Percentiles rank a stretch among this genome's conserved stretches.
Conservation (phyloP, 2,113 vertebrate species). For the Pelvicachromis taeniatus region DNA sequence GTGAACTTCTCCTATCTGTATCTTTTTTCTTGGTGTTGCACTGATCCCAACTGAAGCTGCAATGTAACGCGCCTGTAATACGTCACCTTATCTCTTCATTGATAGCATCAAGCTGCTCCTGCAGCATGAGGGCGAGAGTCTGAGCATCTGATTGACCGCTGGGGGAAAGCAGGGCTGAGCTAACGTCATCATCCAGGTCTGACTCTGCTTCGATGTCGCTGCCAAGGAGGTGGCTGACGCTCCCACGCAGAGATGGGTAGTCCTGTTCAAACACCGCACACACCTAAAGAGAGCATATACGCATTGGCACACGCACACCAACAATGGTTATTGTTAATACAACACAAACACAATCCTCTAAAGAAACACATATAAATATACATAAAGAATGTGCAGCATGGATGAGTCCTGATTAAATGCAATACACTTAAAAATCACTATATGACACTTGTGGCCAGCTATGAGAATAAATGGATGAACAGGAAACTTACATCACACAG, state of each 20-base stretch:
- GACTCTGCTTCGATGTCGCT: constrained; percentile 88
- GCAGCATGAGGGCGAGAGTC: constrained; percentile 94
- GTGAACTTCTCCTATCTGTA: constrained; percentile 7
- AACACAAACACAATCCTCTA: neutral
- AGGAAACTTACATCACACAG: constrained; percentile 68
- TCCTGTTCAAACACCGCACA: constrained; percentile 79
- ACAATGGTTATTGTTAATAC: neutral
- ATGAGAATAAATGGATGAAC: constrained; percentile 52
- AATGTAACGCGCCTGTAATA: constrained; percentile 7
- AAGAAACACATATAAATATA: neutral
- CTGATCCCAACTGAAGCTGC: neutral
- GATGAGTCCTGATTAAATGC: neutral
- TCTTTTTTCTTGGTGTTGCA: constrained; percentile 1
- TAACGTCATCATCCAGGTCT: constrained; percentile 86
- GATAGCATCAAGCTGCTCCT: constrained; percentile 96
- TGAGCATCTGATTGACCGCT: constrained; percentile 91
- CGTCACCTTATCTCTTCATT: constrained; percentile 93
- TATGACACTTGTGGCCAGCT: neutral
- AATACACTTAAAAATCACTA: constrained; percentile 20
- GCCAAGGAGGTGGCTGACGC: constrained; percentile 80
- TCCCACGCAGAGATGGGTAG: constrained; percentile 80
- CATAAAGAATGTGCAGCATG: neutral
- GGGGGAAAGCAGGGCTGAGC: constrained; percentile 85
- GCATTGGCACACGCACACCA: neutral
- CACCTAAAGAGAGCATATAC: constrained; percentile 38